These are phyloP conservation scores for Xanthia togata DNA, from an alignment of 2,888 invertebrate genomes.

Conservation along the genomic window DNA sequence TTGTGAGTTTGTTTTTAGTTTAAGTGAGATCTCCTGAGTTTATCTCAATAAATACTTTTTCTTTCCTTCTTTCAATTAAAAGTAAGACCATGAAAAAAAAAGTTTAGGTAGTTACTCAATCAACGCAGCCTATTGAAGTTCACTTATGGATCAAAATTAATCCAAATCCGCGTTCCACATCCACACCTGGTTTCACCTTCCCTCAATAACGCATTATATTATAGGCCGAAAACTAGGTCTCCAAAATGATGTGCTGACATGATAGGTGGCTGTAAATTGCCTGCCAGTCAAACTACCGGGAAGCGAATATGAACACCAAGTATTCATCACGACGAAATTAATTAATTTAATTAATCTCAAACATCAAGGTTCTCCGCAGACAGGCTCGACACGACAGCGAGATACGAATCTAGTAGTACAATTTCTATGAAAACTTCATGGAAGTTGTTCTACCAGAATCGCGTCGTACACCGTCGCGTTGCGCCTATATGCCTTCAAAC, in stretches of 20 bases:
- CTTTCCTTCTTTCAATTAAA: too few relatives aligned
- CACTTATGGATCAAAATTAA: not conserved
- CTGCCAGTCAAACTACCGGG: conserved; percentile 46
- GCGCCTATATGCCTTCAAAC: too few relatives aligned
- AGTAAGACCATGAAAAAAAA: not conserved
- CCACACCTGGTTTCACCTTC: not conserved
- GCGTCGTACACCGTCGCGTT: too few relatives aligned
- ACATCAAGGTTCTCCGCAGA: not conserved
- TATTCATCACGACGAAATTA: conserved; percentile 45
- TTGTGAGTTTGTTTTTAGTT: too few relatives aligned
- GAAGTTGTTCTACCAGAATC: too few relatives aligned
- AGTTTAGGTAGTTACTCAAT: not conserved
- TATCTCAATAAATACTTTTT: too few relatives aligned
- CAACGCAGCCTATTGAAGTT: not conserved
- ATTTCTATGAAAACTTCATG: too few relatives aligned
- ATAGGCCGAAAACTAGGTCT: not conserved
- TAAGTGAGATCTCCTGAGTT: too few relatives aligned
- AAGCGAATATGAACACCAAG: conserved; percentile 36
- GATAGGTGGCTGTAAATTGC: conserved; percentile 24
- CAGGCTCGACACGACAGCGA: too few relatives aligned
- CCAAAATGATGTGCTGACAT: conserved; percentile 1
- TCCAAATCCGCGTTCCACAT: not conserved
- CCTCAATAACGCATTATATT: not conserved
- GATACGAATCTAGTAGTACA: too few relatives aligned
- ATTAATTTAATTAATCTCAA: conserved; percentile 50